Evolutionary conservation across 2,888 invertebrate species (phyloP), one percentile per base, ranked within the genome.

Genomic region (Xestoiulus laeticollis): DNA sequence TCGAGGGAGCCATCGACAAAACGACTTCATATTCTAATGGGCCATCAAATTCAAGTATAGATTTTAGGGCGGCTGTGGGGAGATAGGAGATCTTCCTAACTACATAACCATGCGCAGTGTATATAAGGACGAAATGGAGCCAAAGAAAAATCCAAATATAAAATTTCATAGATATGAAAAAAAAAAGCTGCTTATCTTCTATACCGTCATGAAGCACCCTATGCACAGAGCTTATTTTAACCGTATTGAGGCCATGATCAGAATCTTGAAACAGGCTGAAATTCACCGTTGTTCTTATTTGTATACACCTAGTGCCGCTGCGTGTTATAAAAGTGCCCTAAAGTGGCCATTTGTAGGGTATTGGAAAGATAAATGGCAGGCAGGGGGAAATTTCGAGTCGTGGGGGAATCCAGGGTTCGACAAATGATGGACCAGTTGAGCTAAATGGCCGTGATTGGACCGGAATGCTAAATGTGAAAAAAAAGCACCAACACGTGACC

Each of bases 291-390:
- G 59, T 68, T 22, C 59, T 68, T 26, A 26, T 26, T 68, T 68
- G 22, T 68, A 68, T 19, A 19, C 59, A 68, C 59, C 22, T 68
- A 19, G 59, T 68, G 59, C 59, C 59, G 8, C 22, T 22, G 59
- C 59, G 26, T 26, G 59, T 68, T 68, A 68, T 68, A 68, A 68
- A 68, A 68, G 59, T 68, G 59, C 59, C 59, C 59, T 68, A 68
- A 68, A 68, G 59, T 68, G 59, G 59, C 59, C 59, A 68, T 68
- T 68, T 68, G 59, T 68, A 68, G 59, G 59, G 59, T 68, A 68
- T 68, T 68, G 59, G 22, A 68, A 68, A 68, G 59, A 68, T 68
- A 68, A 68, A 68, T 68, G 59, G 59, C 59, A 68, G 59, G 22
- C 22, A 22, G 59, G 59, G 53, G 59, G 59, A 68, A 68, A 68